Evolutionary conservation across 2,797 vertebrate genomes (phyloP).

Genomic region (Prionace glauca): DNA sequence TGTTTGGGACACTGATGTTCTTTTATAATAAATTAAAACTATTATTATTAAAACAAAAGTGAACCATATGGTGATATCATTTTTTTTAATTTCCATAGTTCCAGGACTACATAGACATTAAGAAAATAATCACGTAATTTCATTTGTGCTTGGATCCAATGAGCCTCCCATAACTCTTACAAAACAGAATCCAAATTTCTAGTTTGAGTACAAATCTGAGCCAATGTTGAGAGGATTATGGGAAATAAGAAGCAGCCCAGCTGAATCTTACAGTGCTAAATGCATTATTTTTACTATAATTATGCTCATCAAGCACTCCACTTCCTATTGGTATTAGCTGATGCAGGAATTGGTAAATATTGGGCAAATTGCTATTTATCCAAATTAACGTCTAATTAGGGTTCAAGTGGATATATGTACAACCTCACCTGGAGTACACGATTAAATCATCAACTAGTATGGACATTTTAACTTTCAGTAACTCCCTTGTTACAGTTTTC

Average conservation of each 20-base stretch:
- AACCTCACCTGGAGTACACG: neutral
- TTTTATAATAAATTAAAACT: neutral
- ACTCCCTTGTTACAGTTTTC: neutral
- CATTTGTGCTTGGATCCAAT: neutral
- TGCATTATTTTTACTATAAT: neutral
- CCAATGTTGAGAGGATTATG: neutral
- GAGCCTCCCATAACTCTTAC: neutral
- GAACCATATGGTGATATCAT: neutral
- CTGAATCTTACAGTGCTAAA: neutral
- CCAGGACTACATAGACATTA: neutral
- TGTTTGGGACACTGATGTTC: neutral
- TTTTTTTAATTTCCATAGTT: neutral
- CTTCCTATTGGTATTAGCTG: neutral
- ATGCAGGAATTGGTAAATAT: neutral
- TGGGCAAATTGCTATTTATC: neutral
- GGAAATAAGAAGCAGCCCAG: neutral
- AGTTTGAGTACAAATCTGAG: neutral
- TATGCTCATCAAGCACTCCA: neutral
- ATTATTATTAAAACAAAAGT: constrained; percentile 20
- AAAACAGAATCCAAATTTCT: neutral
- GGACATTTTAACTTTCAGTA: too few species aligned
- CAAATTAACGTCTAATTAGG: neutral
- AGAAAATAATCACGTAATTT: neutral
- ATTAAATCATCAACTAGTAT: neutral
- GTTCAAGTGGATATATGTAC: neutral